phyloP scores from a whole-genome alignment of 2,113 vertebrate genomes.

The Antidorcas marsupialis region DNA sequence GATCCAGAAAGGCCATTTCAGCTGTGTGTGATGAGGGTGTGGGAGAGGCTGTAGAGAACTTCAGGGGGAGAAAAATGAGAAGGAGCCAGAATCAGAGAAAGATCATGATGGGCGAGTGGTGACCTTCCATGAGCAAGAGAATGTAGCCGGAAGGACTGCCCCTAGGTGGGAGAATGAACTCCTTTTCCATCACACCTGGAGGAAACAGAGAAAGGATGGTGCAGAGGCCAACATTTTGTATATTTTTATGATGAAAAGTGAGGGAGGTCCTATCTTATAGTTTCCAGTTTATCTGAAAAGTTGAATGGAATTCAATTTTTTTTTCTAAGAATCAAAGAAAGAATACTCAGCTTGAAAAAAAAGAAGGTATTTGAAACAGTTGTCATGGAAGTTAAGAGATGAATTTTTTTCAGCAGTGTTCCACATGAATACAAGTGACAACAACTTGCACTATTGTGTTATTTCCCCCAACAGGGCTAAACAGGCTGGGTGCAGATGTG shows the following conservation, averaged over 20 bases:
- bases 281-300: neutral
- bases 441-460: neutral
- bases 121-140: neutral
- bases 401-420: neutral
- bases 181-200: neutral
- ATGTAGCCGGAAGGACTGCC: neutral
- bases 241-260: neutral
- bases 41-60: neutral
- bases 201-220: neutral
- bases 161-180: neutral
- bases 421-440: neutral
- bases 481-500: neutral
- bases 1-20: neutral
- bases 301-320: neutral
- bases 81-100: neutral
- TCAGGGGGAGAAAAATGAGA: neutral
- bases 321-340: neutral
- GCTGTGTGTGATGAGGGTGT: neutral
- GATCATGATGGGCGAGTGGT: accelerated
- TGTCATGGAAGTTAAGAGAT: neutral
- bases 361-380: neutral
- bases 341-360: neutral
- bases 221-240: neutral
- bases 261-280: neutral
- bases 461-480: neutral